Conservation (phyloP, 2,113 vertebrate genomes). For the Mellivora capensis region DNA sequence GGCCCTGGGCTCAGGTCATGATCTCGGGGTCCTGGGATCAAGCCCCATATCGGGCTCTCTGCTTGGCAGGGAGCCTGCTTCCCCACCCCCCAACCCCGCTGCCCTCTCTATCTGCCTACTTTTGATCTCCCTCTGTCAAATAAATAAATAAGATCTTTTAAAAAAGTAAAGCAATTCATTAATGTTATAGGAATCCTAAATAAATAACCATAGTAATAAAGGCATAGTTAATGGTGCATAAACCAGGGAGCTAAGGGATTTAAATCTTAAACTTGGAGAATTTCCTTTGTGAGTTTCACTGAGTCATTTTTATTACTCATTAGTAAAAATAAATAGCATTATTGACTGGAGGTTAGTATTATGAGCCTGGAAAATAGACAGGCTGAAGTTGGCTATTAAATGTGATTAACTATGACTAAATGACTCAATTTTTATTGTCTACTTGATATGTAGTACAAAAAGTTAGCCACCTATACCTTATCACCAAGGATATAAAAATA, state of each 20-base stretch:
- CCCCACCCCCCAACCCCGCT: no score
- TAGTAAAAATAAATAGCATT: slow-evolving; percentile 51
- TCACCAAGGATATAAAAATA: neutral
- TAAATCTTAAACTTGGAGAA: neutral
- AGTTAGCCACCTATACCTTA: neutral
- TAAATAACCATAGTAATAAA: slow-evolving; percentile 61
- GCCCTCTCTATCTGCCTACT: no score
- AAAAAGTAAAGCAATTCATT: slow-evolving; percentile 41
- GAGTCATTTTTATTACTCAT: slow-evolving; percentile 55
- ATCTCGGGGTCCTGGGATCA: no score
- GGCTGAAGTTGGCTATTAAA: slow-evolving; percentile 13
- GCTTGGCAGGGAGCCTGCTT: no score
- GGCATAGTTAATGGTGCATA: slow-evolving; percentile 47
- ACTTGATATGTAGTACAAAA: neutral
- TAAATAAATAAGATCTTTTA: no score
- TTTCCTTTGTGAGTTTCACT: slow-evolving; percentile 53
- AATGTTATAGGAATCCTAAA: slow-evolving; percentile 50
- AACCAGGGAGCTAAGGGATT: slow-evolving; percentile 35
- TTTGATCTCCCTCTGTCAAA: no score
- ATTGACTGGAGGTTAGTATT: slow-evolving; percentile 32
- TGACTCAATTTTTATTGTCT: neutral
- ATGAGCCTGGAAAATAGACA: slow-evolving; percentile 23
- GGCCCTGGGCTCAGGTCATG: no score
- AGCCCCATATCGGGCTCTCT: no score
- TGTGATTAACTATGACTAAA: neutral